Conservation (phyloP, 2,113 vertebrate species). For the Lucifuga dentata region DNA sequence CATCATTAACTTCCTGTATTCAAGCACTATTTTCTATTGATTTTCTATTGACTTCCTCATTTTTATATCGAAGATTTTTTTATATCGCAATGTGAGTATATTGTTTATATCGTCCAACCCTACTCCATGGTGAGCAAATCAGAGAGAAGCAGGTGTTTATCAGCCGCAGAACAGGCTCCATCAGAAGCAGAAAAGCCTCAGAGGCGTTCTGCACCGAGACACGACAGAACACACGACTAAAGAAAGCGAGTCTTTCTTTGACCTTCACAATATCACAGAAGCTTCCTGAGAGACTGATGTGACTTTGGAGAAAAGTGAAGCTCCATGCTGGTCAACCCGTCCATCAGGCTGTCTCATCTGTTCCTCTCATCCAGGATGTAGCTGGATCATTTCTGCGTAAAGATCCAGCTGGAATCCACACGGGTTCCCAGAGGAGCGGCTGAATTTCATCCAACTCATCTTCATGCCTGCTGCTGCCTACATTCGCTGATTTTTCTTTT, state of each 20-base stretch:
- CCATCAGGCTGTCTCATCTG: constrained; percentile 54
- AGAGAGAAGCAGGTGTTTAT: constrained; percentile 66
- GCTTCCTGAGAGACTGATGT: constrained; percentile 46
- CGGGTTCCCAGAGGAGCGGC: constrained; percentile 32
- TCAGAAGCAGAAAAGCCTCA: no score
- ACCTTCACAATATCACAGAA: constrained; percentile 58
- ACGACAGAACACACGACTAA: no score
- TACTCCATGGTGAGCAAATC: constrained; percentile 41
- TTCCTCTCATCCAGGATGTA: constrained; percentile 40
- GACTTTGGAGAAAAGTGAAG: constrained; percentile 49
- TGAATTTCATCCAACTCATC: constrained; percentile 43
- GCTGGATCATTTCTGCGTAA: constrained; percentile 50
- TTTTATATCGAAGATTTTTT: no score
- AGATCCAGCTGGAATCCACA: constrained; percentile 35
- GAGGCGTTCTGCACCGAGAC: no score
- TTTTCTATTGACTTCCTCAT: no score
- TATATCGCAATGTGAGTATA: no score
- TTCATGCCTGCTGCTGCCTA: constrained; percentile 26
- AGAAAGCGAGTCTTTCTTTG: constrained; percentile 31
- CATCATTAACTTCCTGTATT: no score
- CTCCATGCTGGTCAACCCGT: constrained; percentile 64
- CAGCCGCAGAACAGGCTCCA: constrained; percentile 36
- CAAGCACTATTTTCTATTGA: no score
- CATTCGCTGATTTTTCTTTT: constrained; percentile 28
- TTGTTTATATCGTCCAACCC: no score